A percentile compares a stretch with the other conserved stretches of the same genome.
Conservation (phyloP, 2,113 vertebrate species). For the Corapipo altera region DNA sequence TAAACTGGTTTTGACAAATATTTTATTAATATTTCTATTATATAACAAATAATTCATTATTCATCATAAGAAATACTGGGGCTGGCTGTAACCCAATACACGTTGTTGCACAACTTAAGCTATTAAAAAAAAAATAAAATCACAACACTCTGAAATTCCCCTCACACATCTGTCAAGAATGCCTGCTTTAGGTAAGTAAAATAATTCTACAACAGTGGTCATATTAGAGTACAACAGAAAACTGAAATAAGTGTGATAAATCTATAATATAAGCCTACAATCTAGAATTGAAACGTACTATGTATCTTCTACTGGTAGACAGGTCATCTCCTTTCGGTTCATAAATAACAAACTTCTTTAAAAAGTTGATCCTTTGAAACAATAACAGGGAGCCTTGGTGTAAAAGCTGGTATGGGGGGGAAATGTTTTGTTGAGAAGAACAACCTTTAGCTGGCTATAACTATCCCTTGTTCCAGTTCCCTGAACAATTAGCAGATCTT, state of each 20-base stretch:
- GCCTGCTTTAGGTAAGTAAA: background rate
- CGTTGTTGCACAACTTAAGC: background rate
- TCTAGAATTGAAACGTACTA: background rate
- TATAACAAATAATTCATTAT: background rate
- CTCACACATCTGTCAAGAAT: background rate
- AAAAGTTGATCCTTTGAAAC: background rate
- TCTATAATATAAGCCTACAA: background rate
- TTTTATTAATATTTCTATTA: background rate
- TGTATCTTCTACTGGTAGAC: background rate
- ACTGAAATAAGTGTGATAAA: background rate
- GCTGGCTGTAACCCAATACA: background rate
- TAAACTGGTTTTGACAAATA: background rate
- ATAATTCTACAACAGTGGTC: background rate
- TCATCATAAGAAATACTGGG: background rate
- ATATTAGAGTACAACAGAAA: background rate
- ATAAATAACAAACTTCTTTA: background rate
- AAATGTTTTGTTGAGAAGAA: background rate
- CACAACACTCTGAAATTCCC: background rate
- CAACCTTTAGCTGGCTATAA: background rate
- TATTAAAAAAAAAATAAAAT: background rate
- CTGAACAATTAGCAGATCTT: background rate
- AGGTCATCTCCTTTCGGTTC: background rate
- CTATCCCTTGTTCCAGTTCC: background rate
- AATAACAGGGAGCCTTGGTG: background rate
- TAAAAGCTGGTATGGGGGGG: background rate